Percentiles rank a stretch among this genome's conserved stretches.
Conservation (phyloP, 2,888 invertebrate species). For the Dysmachus trigonus region DNA sequence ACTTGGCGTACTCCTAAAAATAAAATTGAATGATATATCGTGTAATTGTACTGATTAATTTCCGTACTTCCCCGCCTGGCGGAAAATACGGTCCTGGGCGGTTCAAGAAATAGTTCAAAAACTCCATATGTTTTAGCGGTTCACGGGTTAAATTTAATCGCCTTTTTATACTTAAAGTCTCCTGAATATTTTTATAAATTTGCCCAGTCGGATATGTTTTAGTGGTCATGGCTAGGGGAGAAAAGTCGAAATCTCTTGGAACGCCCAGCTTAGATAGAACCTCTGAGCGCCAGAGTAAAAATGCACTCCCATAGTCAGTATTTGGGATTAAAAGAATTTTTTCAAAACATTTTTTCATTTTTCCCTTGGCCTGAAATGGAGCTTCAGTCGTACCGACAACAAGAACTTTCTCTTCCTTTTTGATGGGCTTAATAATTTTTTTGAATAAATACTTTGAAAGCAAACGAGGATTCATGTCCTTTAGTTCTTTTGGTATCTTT, state of each 20-base stretch:
- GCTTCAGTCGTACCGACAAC: constrained; percentile 67
- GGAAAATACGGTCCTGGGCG: constrained; percentile 55
- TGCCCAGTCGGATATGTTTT: constrained; percentile 59
- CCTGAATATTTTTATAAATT: constrained; percentile 58
- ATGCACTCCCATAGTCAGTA: constrained; percentile 61
- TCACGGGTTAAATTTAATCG: constrained; percentile 54
- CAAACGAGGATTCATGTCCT: constrained; percentile 65
- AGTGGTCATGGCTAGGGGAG: constrained; percentile 58
- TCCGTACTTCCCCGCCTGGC: constrained; percentile 55
- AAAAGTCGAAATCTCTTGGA: constrained; percentile 53
- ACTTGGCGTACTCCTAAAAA: constrained; percentile 49
- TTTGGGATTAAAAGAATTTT: constrained; percentile 59
- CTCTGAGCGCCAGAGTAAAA: constrained; percentile 57
- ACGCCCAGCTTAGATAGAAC: constrained; percentile 54
- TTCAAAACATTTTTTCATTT: constrained; percentile 58
- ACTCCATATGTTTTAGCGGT: constrained; percentile 56
- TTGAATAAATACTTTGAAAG: constrained; percentile 67
- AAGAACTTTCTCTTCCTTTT: constrained; percentile 67
- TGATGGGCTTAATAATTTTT: constrained; percentile 66
- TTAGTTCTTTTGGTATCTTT: constrained; percentile 60
- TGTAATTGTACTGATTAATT: background rate
- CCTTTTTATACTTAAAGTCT: constrained; percentile 56
- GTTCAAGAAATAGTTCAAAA: constrained; percentile 56
- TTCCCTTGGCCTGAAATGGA: constrained; percentile 66
- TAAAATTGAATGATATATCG: background rate